Base-by-base conservation (phyloP, 2,113 vertebrate genomes). In the Eudyptes chrysolophus region DNA sequence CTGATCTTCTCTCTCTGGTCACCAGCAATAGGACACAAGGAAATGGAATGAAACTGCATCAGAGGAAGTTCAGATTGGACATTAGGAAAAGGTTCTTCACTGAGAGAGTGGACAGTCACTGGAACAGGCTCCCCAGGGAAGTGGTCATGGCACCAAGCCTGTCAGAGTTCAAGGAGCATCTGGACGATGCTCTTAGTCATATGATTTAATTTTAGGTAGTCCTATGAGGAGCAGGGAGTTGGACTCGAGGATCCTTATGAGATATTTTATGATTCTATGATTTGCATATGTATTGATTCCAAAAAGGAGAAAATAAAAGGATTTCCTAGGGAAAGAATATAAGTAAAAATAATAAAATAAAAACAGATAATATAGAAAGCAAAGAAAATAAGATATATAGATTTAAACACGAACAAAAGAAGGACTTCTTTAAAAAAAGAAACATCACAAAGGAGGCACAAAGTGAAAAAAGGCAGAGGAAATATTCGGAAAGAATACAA, bases 31-130 rank as follows among this genome's bases (percentile, higher is more conserved):
- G 24, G 34, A 69, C 20, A 62, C 0, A 1, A 48, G 16, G 20
- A 69, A 48, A 55, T 25, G 11, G 14, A 71, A 70, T 24, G 26
- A 64, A 57, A 14, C 8, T 42, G 17, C 1, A 1, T 42, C n/a
- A 24, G 21, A 3, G 11, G 13, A 78, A 70, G 30, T 71, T 84
- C 70, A 46, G 48, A 48, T 1, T 11, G 10, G 27, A 61, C 29
- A 66, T 21, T 34, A 65, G 32, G 62, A 24, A 68, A 68, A 29
- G 2, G 5, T 38, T 46, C 20, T 61, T 69, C 16, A 17, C 16
- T 21, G 20, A 54, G 2, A 46, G 5, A 8, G 4, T 20, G 8
- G 6, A 29, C 0, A 0, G 13, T 76, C 55, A 48, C 48, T n/a
- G 13, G 26, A 51, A 27, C 7, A 71, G 30, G 11, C 2, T 57